These are phyloP conservation scores for Drosophila lacertosa DNA, from an alignment of 1,140 invertebrate species.

Conservation along the genomic window DNA sequence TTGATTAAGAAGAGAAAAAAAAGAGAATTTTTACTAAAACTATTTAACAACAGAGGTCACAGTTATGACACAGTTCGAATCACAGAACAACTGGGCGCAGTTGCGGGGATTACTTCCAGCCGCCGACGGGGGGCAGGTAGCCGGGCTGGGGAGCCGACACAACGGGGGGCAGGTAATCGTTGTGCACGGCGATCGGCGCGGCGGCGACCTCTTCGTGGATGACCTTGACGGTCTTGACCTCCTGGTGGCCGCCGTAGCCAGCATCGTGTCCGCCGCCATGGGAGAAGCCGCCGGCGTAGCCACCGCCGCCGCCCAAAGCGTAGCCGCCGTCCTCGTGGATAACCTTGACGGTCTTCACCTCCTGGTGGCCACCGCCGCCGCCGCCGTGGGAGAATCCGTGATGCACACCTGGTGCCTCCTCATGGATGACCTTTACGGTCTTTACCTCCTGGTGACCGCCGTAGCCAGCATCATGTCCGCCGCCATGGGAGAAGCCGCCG, in stretches of 20 bases:
- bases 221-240: conserved; percentile 49
- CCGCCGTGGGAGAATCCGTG: conserved; percentile 30
- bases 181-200: conserved; percentile 39
- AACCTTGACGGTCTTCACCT: conserved; percentile 64
- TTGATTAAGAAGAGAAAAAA: conserved; percentile 51
- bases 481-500: conserved; percentile 20
- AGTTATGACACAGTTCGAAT: conserved; percentile 58
- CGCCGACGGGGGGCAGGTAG: conserved; percentile 67
- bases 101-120: conserved; percentile 61
- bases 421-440: conserved; percentile 53
- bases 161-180: conserved; percentile 52
- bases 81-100: conserved; percentile 46
- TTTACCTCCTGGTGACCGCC: conserved; percentile 51
- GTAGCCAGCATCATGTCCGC: conserved; percentile 46
- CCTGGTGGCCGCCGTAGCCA: conserved; percentile 11
- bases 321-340: conserved; percentile 47
- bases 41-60: conserved; percentile 67
- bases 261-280: conserved; percentile 38
- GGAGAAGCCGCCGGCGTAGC: conserved; percentile 32
- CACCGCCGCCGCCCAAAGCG: conserved; percentile 27
- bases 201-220: conserved; percentile 61
- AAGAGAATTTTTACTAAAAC: conserved; percentile 56
- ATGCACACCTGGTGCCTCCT: conserved; percentile 39
- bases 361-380: conserved; percentile 47
- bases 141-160: conserved; percentile 50